Conservation (phyloP, 2,797 vertebrate genomes). For the Poliocrania exsul region DNA sequence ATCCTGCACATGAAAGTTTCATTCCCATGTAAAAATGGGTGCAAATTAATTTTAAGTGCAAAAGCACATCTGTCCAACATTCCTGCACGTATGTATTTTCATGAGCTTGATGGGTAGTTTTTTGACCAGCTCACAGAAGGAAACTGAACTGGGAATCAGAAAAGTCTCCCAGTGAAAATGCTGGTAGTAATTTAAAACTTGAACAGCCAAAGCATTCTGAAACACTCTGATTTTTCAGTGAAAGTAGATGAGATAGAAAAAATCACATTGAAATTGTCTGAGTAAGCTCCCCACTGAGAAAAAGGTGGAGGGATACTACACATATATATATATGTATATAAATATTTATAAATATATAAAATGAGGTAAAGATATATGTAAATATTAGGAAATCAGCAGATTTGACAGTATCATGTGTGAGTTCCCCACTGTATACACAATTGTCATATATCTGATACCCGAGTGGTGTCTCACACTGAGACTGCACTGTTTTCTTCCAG, state of each 20-base stretch:
- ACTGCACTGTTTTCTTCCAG: neutral
- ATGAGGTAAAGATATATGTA: neutral
- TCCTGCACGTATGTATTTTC: neutral
- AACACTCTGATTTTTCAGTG: neutral
- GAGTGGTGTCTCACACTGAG: neutral
- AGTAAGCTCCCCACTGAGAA: neutral
- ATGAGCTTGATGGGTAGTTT: slow-evolving; percentile 2
- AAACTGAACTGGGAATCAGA: neutral
- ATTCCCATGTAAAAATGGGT: neutral
- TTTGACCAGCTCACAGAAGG: neutral
- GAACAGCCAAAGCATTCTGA: slow-evolving; percentile 11
- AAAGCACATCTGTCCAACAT: neutral
- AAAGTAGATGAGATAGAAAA: neutral
- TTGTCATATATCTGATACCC: neutral
- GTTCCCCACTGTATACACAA: neutral
- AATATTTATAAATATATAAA: no score
- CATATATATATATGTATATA: neutral
- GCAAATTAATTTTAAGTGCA: neutral
- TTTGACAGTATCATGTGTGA: neutral
- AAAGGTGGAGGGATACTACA: neutral
- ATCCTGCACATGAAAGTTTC: neutral
- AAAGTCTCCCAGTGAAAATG: neutral
- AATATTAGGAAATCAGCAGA: neutral
- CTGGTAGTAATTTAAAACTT: neutral
- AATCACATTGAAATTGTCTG: neutral